A percentile compares a stretch with the other conserved stretches of the same genome.
phyloP scores from a whole-genome alignment of 2,797 vertebrate genomes.

The Coendou prehensilis region DNA sequence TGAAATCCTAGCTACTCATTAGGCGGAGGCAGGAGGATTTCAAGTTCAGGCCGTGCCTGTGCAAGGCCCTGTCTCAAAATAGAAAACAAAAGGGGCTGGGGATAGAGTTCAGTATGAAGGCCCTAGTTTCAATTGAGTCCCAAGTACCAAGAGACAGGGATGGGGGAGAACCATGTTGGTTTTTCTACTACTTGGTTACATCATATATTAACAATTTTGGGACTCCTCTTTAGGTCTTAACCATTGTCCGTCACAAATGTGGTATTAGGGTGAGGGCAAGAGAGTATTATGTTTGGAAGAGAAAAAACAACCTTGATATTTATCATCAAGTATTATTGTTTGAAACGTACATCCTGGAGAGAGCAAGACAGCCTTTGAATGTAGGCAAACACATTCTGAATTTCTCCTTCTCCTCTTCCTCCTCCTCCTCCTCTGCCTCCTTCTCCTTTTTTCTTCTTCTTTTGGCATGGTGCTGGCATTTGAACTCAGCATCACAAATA shows the following conservation, averaged over 20 bases:
- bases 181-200: neutral
- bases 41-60: neutral
- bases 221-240: neutral
- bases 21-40: neutral
- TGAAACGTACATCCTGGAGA: neutral
- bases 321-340: neutral
- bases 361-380: neutral
- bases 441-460: neutral
- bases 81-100: neutral
- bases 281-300: neutral
- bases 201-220: neutral
- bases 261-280: neutral
- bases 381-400: neutral
- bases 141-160: neutral
- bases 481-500: neutral
- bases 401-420: neutral
- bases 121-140: neutral
- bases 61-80: neutral
- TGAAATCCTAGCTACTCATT: neutral
- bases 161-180: neutral
- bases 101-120: neutral
- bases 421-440: neutral
- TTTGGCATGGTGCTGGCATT: neutral
- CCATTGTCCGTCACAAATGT: neutral
- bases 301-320: neutral